Conservation (phyloP, 2,888 invertebrate genomes). For the Tiphia femorata region DNA sequence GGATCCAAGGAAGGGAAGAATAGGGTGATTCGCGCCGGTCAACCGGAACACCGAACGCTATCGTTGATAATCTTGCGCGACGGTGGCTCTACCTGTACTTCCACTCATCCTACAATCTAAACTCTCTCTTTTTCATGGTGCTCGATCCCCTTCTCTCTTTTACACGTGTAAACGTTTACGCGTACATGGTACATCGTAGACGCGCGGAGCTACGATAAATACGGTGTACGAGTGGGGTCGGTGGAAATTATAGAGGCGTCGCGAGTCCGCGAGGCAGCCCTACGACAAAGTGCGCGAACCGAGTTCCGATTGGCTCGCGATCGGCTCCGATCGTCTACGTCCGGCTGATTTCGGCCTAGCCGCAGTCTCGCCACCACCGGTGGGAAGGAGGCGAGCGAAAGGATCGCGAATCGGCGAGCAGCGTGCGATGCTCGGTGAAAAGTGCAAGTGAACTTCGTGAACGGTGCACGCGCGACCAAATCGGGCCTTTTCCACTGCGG, state of each 20-base stretch:
- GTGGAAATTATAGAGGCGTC: no score
- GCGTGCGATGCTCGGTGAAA: constrained; percentile 34
- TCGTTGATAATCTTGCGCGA: neutral
- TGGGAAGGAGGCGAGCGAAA: constrained; percentile 24
- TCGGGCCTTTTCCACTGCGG: no score
- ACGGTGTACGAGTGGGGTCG: no score
- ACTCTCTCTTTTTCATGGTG: no score
- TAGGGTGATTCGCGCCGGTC: neutral
- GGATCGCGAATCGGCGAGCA: constrained; percentile 29
- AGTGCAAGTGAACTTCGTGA: constrained; percentile 45
- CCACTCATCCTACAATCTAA: no score
- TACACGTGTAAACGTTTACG: no score
- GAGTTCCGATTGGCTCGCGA: constrained; percentile 25
- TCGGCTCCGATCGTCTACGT: constrained; percentile 40
- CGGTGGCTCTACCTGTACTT: constrained; percentile 3
- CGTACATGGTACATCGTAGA: no score
- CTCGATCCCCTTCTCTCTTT: no score
- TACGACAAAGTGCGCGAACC: no score
- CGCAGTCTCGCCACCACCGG: neutral
- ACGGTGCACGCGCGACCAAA: constrained; percentile 24
- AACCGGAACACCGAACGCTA: no score
- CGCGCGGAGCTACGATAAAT: no score
- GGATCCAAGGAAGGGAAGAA: neutral
- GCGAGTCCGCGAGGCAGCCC: constrained; percentile 25
- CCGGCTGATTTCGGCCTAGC: constrained; percentile 26